Conservation (phyloP, 1,140 invertebrate species). For the Pinna nobilis region DNA sequence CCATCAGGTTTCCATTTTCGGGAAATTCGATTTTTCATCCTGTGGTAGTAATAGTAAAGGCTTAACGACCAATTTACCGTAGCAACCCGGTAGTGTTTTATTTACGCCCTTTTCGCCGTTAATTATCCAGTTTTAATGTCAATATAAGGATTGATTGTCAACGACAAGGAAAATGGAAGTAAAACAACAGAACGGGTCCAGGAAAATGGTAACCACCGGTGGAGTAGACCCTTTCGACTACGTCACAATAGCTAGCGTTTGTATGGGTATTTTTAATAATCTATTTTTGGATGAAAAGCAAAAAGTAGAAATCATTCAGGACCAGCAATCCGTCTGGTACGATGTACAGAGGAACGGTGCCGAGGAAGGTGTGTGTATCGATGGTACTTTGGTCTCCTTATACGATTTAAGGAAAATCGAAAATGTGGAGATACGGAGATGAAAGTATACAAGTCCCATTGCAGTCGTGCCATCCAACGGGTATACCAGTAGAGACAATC, state of each 20-base stretch:
- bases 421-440: not conserved
- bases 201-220: too few species aligned
- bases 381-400: not conserved
- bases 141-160: too few species aligned
- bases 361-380: not conserved
- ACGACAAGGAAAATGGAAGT: not conserved
- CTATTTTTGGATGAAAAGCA: not conserved
- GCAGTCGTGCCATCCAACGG: conserved; percentile 29
- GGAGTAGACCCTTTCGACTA: conserved; percentile 23
- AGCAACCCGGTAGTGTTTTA: too few species aligned
- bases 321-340: not conserved
- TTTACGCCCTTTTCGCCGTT: too few species aligned
- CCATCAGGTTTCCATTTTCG: too few species aligned
- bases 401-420: not conserved
- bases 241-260: conserved; percentile 17
- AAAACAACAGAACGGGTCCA: not conserved
- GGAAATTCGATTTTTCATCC: too few species aligned
- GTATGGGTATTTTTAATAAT: conserved; percentile 10
- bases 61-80: too few species aligned
- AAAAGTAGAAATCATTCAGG: not conserved
- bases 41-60: too few species aligned
- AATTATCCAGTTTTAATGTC: too few species aligned
- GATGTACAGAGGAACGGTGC: not conserved
- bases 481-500: conserved; percentile 8
- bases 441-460: conserved; percentile 5